Percentiles rank a stretch among this genome's conserved stretches.
phyloP scores from a whole-genome alignment of 92 coral and sea anemone genomes.

The Micromussa lordhowensis region DNA sequence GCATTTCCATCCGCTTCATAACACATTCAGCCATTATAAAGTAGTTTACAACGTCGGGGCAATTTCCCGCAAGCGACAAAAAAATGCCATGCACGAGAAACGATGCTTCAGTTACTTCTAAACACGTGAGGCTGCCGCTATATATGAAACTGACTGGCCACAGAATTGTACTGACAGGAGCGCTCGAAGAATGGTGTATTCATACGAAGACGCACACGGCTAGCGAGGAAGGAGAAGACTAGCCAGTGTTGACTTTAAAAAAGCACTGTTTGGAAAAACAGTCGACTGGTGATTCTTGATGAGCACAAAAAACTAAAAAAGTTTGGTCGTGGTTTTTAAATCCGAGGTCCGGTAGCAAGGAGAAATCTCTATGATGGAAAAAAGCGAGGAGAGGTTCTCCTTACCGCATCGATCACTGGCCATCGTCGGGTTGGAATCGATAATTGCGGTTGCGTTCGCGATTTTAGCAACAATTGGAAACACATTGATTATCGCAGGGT shows the following conservation, averaged over 20 bases:
- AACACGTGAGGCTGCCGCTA: background rate
- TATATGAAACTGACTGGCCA: background rate
- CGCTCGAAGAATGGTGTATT: background rate
- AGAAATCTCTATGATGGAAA: background rate
- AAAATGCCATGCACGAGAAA: background rate
- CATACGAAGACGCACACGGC: too few relatives aligned
- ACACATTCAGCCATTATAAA: background rate
- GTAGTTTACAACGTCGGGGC: background rate
- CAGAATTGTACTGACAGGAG: background rate
- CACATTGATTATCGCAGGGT: slow-evolving; percentile 20
- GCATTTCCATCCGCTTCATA: background rate
- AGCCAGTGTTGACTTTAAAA: background rate
- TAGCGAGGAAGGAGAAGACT: too few relatives aligned
- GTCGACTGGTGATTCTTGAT: background rate
- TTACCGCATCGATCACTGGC: background rate
- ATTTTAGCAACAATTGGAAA: slow-evolving; percentile 19
- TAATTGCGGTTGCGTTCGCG: background rate
- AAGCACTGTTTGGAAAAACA: background rate
- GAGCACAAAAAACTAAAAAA: background rate
- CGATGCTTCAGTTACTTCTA: background rate
- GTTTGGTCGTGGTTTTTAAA: background rate
- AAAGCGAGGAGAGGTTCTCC: background rate
- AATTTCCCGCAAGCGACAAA: background rate
- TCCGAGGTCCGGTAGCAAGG: too few relatives aligned
- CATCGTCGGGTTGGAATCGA: background rate